Conservation (phyloP, 2,113 vertebrate species). For the Tragelaphus strepsiceros region DNA sequence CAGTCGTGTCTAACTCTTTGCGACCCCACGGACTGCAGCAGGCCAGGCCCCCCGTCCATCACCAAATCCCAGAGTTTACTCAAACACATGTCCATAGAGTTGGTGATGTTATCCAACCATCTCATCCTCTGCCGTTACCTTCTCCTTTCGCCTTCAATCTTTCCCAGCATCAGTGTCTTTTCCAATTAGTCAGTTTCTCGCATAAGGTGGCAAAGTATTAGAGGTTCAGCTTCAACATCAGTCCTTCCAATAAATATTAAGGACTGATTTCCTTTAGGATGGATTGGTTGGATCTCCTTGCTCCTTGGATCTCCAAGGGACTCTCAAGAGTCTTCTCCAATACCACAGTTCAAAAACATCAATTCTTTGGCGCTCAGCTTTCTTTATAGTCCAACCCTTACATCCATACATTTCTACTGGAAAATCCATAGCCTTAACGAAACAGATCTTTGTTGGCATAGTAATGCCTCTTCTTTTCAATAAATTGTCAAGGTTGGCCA, state of each 20-base stretch:
- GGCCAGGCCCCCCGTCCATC: not conserved
- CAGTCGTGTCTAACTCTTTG: not conserved
- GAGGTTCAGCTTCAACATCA: not conserved
- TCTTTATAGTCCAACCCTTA: not conserved
- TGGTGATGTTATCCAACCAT: not conserved
- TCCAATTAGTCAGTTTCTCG: rapidly evolving
- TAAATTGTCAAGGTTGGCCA: not conserved
- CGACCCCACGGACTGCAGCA: rapidly evolving
- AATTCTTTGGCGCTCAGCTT: rapidly evolving
- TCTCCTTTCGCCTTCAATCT: rapidly evolving
- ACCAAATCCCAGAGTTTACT: not conserved
- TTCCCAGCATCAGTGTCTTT: not conserved
- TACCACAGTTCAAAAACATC: not conserved
- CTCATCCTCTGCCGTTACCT: not conserved
- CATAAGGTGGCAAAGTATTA: not conserved
- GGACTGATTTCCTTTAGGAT: not conserved
- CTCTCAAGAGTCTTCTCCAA: not conserved
- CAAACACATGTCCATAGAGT: not conserved
- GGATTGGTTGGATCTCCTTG: not conserved
- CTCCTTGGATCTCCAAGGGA: not conserved
- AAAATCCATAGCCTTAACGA: not conserved
- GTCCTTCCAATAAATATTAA: not conserved
- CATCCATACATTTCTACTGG: rapidly evolving
- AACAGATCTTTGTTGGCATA: not conserved
- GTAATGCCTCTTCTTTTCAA: not conserved